These are phyloP conservation scores for Paradisaea rubra DNA, from an alignment of 2,113 vertebrate species.

Conservation along the genomic window DNA sequence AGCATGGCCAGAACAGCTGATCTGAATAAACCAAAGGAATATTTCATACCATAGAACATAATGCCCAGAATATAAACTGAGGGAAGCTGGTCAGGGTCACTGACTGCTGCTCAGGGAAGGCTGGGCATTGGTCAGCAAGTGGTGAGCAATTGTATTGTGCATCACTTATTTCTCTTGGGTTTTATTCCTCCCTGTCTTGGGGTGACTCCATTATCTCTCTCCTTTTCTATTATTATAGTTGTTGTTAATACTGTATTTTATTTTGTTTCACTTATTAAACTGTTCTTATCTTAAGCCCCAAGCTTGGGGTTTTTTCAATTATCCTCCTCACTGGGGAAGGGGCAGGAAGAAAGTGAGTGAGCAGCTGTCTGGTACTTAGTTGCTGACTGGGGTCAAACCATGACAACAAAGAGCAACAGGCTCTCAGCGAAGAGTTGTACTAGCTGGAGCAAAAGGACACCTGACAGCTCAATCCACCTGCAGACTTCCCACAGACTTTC, in stretches of 20 bases:
- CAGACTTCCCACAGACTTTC: not conserved
- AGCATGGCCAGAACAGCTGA: not conserved
- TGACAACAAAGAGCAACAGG: not conserved
- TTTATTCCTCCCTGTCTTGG: not conserved
- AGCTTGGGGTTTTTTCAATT: not conserved
- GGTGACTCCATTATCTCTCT: too few species aligned
- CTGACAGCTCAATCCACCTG: not conserved
- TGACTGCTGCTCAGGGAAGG: not conserved
- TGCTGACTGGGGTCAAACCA: not conserved
- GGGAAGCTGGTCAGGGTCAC: not conserved
- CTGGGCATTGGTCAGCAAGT: not conserved
- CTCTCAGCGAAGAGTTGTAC: not conserved
- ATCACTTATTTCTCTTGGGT: not conserved
- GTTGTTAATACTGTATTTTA: not conserved
- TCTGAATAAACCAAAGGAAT: not conserved
- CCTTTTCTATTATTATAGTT: not conserved
- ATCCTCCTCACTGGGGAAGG: not conserved
- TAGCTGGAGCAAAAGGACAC: not conserved
- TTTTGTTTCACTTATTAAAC: not conserved
- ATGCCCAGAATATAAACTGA: not conserved
- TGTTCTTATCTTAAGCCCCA: not conserved
- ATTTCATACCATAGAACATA: not conserved
- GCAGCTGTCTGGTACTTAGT: not conserved
- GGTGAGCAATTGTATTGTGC: not conserved
- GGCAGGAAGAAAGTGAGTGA: not conserved